Conservation (phyloP, 2,113 vertebrate species). For the Phyllostomus discolor region DNA sequence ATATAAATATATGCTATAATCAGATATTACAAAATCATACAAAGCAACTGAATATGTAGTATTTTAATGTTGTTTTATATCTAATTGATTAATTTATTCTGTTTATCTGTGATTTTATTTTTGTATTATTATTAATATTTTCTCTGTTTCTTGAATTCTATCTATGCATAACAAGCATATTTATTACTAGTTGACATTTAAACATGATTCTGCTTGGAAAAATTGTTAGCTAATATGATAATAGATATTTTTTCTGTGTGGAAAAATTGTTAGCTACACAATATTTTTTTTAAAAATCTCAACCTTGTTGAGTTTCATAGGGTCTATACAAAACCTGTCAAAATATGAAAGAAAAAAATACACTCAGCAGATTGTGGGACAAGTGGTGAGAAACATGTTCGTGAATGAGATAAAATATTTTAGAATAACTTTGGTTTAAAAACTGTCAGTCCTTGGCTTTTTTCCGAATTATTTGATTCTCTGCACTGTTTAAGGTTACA, state of each 20-base stretch:
- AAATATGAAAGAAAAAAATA: constrained; percentile 78
- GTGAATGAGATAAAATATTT: constrained; percentile 68
- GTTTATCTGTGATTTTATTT: background rate
- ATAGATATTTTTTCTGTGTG: constrained; percentile 71
- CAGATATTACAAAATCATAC: background rate
- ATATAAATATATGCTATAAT: background rate
- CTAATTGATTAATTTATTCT: background rate
- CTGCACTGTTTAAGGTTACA: background rate
- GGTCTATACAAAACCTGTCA: constrained; percentile 72
- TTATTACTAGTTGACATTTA: constrained; percentile 77
- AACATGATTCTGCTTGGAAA: constrained; percentile 68
- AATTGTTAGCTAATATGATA: constrained; percentile 72
- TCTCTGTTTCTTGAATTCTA: constrained; percentile 20
- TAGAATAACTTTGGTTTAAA: constrained; percentile 52
- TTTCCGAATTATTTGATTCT: constrained; percentile 3
- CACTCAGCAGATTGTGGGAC: constrained; percentile 62
- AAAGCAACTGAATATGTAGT: background rate
- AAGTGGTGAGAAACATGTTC: constrained; percentile 60
- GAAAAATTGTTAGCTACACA: constrained; percentile 74
- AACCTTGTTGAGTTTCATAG: constrained; percentile 70
- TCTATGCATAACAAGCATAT: constrained; percentile 47
- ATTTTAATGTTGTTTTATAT: constrained; percentile 41
- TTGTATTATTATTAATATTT: background rate
- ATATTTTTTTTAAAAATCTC: constrained; percentile 74
- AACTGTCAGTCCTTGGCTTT: constrained; percentile 8